Evolutionary conservation across 2,113 vertebrate genomes (phyloP).

Genomic region (Equus quagga): DNA sequence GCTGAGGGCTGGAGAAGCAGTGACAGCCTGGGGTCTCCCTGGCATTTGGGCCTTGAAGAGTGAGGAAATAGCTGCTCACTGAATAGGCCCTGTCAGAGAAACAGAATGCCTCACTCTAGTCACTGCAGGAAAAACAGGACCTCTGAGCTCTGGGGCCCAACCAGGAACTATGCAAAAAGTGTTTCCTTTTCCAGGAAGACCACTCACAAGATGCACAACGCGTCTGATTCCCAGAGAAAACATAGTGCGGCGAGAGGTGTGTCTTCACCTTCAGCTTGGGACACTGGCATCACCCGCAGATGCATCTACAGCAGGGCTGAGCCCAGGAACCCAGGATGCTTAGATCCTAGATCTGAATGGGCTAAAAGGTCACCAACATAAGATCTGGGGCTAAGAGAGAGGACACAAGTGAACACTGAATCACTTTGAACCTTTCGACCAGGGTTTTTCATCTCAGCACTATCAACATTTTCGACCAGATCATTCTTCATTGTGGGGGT

Average conservation of each 20-base stretch:
- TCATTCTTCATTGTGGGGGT: neutral
- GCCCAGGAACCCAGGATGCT: neutral
- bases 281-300: neutral
- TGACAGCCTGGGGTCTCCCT: neutral
- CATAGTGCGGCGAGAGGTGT: accelerated
- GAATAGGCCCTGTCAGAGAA: neutral
- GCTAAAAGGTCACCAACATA: neutral
- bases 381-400: neutral
- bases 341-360: neutral
- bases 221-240: neutral
- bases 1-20: neutral
- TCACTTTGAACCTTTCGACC: neutral
- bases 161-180: neutral
- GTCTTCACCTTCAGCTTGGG: neutral
- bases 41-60: neutral
- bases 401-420: neutral
- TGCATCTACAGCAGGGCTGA: neutral
- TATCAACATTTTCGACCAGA: neutral
- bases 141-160: neutral
- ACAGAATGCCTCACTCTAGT: neutral
- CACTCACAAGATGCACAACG: neutral
- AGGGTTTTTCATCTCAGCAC: neutral
- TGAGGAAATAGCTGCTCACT: neutral
- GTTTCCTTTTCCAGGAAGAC: neutral
- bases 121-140: neutral